Evolutionary conservation across 2,797 vertebrate genomes (phyloP).

Genomic region (Epinephelus awoara): DNA sequence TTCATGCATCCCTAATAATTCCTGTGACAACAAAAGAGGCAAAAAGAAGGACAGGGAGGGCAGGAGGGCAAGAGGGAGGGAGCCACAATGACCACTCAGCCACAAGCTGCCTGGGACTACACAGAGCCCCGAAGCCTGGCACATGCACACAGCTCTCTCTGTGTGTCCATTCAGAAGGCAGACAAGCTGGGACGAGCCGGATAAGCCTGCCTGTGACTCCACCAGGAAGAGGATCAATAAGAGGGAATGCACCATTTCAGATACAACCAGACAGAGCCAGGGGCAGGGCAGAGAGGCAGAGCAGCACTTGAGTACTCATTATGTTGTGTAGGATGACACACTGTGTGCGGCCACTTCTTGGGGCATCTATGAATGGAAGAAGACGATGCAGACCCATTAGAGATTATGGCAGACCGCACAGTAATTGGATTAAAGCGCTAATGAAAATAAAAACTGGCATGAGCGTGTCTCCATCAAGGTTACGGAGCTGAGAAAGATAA

Average conservation of each 20-base stretch:
- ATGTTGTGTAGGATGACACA: constrained; percentile 72
- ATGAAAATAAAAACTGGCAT: constrained; percentile 64
- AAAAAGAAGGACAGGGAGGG: constrained; percentile 32
- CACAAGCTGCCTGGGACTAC: constrained; percentile 82
- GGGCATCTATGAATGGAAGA: constrained; percentile 59
- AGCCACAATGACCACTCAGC: constrained; percentile 82
- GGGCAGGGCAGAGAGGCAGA: constrained; percentile 76
- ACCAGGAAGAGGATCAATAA: constrained; percentile 85
- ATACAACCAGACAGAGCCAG: constrained; percentile 81
- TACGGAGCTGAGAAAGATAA: constrained; percentile 41
- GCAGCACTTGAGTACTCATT: constrained; percentile 78
- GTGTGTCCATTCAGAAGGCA: constrained; percentile 82
- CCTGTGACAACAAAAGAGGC: constrained; percentile 58
- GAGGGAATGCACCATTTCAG: constrained; percentile 84
- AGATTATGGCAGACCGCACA: constrained; percentile 53
- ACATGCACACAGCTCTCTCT: constrained; percentile 79
- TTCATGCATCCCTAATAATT: constrained; percentile 67
- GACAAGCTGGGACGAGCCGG: constrained; percentile 81
- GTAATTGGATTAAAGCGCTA: constrained; percentile 72
- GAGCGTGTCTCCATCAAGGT: constrained; percentile 56
- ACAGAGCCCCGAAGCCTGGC: constrained; percentile 78
- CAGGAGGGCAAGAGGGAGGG: constrained; percentile 45
- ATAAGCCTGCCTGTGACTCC: constrained; percentile 81
- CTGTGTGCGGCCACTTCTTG: constrained; percentile 65
- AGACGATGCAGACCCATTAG: constrained; percentile 51